Conservation (phyloP, 2,797 vertebrate species). For the Melopsittacus undulatus region DNA sequence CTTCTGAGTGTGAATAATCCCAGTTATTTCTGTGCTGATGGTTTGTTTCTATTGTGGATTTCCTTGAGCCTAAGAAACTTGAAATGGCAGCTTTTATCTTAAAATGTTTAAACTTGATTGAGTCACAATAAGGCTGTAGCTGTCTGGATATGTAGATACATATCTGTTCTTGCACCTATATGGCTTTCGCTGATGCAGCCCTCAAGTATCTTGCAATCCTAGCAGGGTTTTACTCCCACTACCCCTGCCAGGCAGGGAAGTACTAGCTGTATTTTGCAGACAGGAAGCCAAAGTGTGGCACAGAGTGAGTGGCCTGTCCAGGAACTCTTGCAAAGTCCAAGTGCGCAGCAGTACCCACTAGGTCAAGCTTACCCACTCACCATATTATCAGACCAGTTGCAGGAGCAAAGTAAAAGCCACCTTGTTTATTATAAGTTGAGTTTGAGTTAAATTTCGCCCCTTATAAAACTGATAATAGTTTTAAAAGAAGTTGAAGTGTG, state of each 20-base stretch:
- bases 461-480: not conserved
- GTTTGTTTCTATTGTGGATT: constrained; percentile 46
- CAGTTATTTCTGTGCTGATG: constrained; percentile 32
- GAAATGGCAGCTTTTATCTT: constrained; percentile 45
- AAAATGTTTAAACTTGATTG: constrained; percentile 32
- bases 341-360: not conserved
- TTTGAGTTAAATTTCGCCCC: not conserved
- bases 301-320: not conserved
- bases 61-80: constrained; percentile 34
- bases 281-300: not conserved
- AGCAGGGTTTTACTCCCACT: not conserved
- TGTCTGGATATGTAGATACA: not conserved
- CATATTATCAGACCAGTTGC: not conserved
- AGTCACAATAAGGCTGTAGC: not conserved
- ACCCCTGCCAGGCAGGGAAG: not conserved
- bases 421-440: not conserved
- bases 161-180: not conserved
- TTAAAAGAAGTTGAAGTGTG: not conserved
- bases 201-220: not conserved
- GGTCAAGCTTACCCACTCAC: not conserved
- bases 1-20: constrained; percentile 34
- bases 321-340: not conserved
- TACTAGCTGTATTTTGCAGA: not conserved
- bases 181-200: not conserved
- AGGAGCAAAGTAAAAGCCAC: not conserved